These are phyloP conservation scores for Orthosia gothica DNA, from an alignment of 2,888 invertebrate genomes.

Conservation along the genomic window DNA sequence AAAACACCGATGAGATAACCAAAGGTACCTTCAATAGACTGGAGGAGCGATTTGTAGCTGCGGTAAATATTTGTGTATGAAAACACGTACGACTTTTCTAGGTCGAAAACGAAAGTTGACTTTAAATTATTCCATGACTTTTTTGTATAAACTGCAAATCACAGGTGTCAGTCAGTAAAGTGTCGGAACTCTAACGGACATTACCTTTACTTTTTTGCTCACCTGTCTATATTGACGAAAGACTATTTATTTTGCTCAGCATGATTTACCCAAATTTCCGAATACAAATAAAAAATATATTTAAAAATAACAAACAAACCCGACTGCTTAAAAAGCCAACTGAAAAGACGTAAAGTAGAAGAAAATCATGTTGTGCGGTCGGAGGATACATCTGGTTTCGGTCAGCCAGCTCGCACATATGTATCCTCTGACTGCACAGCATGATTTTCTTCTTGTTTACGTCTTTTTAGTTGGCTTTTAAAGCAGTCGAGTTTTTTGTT, in stretches of 20 bases:
- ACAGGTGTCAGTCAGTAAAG: slow-evolving; percentile 57
- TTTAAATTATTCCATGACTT: slow-evolving; percentile 47
- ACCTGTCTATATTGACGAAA: slow-evolving; percentile 26
- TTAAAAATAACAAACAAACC: too few species aligned
- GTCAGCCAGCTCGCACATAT: too few species aligned
- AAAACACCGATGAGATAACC: slow-evolving; percentile 19
- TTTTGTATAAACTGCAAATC: slow-evolving; percentile 43
- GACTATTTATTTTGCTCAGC: slow-evolving; percentile 19
- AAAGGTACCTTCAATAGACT: slow-evolving; percentile 7
- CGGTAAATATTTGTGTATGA: slow-evolving; percentile 1
- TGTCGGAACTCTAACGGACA: slow-evolving; percentile 63
- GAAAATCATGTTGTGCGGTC: too few species aligned
- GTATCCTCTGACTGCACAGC: too few species aligned
- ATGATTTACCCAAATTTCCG: not conserved
- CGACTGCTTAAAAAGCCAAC: too few species aligned
- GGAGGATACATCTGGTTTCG: too few species aligned
- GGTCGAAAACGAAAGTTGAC: slow-evolving; percentile 49
- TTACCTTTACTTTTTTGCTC: slow-evolving; percentile 28
- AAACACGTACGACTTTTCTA: slow-evolving; percentile 35
- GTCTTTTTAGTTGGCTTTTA: too few species aligned
- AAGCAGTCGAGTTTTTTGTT: too few species aligned
- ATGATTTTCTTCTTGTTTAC: too few species aligned
- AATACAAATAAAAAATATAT: too few species aligned
- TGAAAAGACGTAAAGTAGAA: too few species aligned
- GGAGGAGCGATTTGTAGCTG: slow-evolving; percentile 1